Percentiles rank a stretch among this genome's conserved stretches.
phyloP scores from a whole-genome alignment of 2,113 vertebrate genomes.

The Cyanoderma ruficeps region DNA sequence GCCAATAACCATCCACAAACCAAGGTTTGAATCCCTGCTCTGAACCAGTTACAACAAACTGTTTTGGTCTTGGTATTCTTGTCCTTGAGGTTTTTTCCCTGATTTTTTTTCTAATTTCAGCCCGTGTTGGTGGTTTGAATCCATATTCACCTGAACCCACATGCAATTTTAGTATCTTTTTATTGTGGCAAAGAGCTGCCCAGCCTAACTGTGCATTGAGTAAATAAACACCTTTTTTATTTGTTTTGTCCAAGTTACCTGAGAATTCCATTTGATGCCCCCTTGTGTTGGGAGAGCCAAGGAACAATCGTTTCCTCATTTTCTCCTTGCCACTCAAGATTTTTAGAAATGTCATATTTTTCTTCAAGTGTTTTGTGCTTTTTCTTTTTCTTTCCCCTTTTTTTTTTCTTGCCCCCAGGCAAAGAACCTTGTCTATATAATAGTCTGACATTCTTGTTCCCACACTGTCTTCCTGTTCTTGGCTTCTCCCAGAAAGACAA shows the following conservation, averaged over 20 bases:
- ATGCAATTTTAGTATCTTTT: not conserved
- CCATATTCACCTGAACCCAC: not conserved
- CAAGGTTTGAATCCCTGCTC: not conserved
- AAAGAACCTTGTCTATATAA: conserved; percentile 4
- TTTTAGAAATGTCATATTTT: conserved; percentile 8
- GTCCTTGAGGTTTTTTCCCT: not conserved
- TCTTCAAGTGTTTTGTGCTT: not conserved
- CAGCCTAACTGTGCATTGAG: not conserved
- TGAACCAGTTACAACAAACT: not conserved
- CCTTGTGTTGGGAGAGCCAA: conserved; percentile 36
- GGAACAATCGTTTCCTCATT: not conserved
- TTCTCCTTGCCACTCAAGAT: conserved; percentile 22
- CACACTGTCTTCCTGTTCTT: not conserved
- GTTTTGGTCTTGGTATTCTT: not conserved
- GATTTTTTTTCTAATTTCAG: not conserved
- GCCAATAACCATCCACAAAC: not conserved
- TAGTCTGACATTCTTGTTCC: conserved; percentile 17
- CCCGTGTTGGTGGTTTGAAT: not conserved
- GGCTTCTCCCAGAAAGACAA: not conserved
- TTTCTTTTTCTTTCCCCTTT: not conserved
- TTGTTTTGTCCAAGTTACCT: not conserved
- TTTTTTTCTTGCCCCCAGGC: not conserved
- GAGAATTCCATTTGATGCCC: conserved; percentile 16
- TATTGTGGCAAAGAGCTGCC: not conserved
- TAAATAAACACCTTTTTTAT: not conserved